Base-by-base conservation (phyloP, 2,113 vertebrate genomes). In the Grammatotria lemairii region DNA sequence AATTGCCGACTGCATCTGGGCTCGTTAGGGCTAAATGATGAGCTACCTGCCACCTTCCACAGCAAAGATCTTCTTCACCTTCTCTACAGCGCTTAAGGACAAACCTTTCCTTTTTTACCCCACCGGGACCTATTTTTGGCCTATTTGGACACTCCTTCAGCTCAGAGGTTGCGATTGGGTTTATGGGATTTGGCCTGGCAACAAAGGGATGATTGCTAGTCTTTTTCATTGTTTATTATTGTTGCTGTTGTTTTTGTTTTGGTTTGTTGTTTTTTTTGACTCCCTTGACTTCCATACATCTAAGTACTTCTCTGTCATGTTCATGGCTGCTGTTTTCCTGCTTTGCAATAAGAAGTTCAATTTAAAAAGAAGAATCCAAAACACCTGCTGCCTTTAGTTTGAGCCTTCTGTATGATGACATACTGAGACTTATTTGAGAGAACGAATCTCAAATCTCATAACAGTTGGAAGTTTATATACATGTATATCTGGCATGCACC, bases 281-380 rank as follows among this genome's bases (percentile, higher is more conserved):
- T 63, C 58, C 58, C 0, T 63, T 33, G 1, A 33, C 58, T 28
- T 19, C 16, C 28, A 63, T 63, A 63, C 28, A 63, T 7, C 5
- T 19, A 33, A 63, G 58, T 11, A 33, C 28, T 11, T 63, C 58
- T 60, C 58, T 63, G 58, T 63, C 58, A 63, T 33, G 58, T 63
- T 63, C 28, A 33, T 1, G 58, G 19, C 58, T 63, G 58, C 9
- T 63, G 58, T 33, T 33, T 63, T 7, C 16, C 58, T 63, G 58
- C 28, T 63, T 7, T 33, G 58, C 58, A 33, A 63, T 63, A 63
- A 19, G 16, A 63, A 63, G 58, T 63, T 63, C 5, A 33, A 19
- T 63, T 31, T 1, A 0, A 60, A 8, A 26, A 28, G 3, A 33
- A 63, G 0, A 63, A 63, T 33, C 28, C 1, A 33, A 33, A 35